These are phyloP conservation scores for Mallotus villosus DNA, from an alignment of 2,797 vertebrate genomes.

Conservation along the genomic window DNA sequence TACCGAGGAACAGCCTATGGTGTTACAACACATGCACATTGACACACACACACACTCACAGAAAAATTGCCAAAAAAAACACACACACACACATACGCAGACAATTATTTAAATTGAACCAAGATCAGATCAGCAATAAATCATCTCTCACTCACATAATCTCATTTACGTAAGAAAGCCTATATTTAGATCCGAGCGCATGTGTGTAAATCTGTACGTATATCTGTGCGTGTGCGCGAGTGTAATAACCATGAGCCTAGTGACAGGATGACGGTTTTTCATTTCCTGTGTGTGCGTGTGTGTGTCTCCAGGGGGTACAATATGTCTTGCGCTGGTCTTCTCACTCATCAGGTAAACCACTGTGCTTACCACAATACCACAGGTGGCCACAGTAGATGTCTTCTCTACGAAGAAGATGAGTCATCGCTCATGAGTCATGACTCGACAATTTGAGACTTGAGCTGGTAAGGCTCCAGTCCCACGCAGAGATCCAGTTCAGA, in stretches of 20 bases:
- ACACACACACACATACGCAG: neutral
- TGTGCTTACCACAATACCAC: slow-evolving; percentile 41
- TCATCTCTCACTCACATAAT: slow-evolving; percentile 33
- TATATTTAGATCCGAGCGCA: slow-evolving; percentile 26
- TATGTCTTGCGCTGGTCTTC: slow-evolving; percentile 49
- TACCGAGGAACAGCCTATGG: no score
- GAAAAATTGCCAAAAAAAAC: neutral
- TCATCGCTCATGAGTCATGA: neutral
- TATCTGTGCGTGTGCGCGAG: neutral
- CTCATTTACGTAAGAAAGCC: slow-evolving; percentile 50
- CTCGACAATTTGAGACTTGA: neutral
- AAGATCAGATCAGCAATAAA: slow-evolving; percentile 13
- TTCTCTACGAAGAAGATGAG: no score
- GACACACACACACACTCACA: neutral
- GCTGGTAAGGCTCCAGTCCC: no score
- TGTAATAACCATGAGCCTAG: neutral
- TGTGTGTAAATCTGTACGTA: neutral
- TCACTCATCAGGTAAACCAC: slow-evolving; percentile 57
- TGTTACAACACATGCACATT: no score
- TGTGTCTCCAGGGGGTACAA: slow-evolving; percentile 45
- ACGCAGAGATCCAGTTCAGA: neutral
- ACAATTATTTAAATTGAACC: slow-evolving; percentile 2
- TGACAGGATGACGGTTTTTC: slow-evolving; percentile 31
- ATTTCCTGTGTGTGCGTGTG: slow-evolving; percentile 34
- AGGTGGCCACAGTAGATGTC: slow-evolving; percentile 41